Evolutionary conservation across 2,888 invertebrate species (phyloP), one percentile per base, ranked within the genome.

Genomic region (Cyclophora punctaria): DNA sequence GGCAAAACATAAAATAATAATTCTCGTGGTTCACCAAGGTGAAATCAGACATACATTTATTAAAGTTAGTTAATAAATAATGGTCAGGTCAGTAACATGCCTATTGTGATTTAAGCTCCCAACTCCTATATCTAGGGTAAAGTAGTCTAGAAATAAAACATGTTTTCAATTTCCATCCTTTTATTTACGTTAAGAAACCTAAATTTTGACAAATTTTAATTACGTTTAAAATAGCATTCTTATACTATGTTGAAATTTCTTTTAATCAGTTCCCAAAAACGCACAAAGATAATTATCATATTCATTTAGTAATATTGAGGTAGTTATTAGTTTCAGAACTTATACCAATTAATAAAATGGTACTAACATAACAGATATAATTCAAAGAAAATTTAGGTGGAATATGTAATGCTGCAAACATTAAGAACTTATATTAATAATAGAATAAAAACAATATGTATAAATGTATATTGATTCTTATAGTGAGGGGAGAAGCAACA

Each of bases 261-360:
- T 66, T 73, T 76, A 78, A 73, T 84, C 80, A 80, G 78, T 85
- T 83, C 78, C 85, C 83, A 83, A 87, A 85, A 86, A 81, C 83
- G 84, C 83, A 83, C 83, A 83, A 87, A 84, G 84, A 85, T 86
- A 87, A 84, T 84, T 82, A 85, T 85, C 79, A 83, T 83, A 84
- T 83, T 80, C 81, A 85, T 85, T 88, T 86, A 88, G 83, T 83
- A 86, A 83, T 84, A 86, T 85, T 88, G 88, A 89, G 89, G 88
- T 88, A 88, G 87, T 88, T 87, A 84, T 83, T 83, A 84, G 87
- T 87, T 85, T 84, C 83, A 80, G 82, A 87, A 88, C 86, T 87
- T 87, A 88, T 82, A 86, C 86, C 86, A 86, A 88, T 86, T 78
- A 85, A 74, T 81, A 82, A 83, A 82, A 83, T 83, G 78, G 78